Evolutionary conservation across 2,797 vertebrate genomes (phyloP).

Genomic region (Salmo trutta): DNA sequence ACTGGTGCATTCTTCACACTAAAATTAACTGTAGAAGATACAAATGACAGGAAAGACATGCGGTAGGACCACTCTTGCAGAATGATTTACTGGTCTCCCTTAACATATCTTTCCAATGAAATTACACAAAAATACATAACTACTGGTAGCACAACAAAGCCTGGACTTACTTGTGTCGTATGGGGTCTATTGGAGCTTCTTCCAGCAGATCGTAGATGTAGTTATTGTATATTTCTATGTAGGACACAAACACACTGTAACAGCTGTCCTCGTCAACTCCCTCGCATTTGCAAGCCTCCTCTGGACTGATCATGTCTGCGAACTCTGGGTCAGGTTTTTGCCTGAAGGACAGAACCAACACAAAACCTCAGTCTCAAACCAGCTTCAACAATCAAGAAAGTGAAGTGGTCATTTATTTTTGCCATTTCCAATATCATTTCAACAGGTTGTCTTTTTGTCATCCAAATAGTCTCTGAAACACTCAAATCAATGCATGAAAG

Average conservation of each 20-base stretch:
- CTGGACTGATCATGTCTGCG: slow-evolving; percentile 89
- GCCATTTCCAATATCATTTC: neutral
- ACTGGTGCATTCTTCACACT: neutral
- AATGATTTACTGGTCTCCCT: neutral
- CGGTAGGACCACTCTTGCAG: neutral
- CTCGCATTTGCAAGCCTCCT: slow-evolving; percentile 82
- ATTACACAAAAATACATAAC: neutral
- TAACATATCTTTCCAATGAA: neutral
- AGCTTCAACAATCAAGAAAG: neutral
- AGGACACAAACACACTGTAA: slow-evolving; percentile 94
- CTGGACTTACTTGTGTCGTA: slow-evolving; percentile 89
- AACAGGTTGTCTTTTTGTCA: neutral
- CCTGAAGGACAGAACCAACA: slow-evolving; percentile 60
- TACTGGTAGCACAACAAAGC: neutral
- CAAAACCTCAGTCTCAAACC: neutral
- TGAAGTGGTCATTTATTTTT: neutral
- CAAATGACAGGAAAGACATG: neutral
- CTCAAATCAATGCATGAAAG: neutral
- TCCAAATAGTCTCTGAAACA: slow-evolving; percentile 5
- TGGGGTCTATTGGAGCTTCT: slow-evolving; percentile 82
- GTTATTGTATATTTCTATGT: slow-evolving; percentile 98
- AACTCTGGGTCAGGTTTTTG: slow-evolving; percentile 89
- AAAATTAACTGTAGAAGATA: neutral
- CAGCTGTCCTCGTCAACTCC: slow-evolving; percentile 93
- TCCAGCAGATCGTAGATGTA: slow-evolving; percentile 97